These are phyloP conservation scores for Enteromius viviparus DNA, from an alignment of 2,797 vertebrate genomes.

Conservation along the genomic window DNA sequence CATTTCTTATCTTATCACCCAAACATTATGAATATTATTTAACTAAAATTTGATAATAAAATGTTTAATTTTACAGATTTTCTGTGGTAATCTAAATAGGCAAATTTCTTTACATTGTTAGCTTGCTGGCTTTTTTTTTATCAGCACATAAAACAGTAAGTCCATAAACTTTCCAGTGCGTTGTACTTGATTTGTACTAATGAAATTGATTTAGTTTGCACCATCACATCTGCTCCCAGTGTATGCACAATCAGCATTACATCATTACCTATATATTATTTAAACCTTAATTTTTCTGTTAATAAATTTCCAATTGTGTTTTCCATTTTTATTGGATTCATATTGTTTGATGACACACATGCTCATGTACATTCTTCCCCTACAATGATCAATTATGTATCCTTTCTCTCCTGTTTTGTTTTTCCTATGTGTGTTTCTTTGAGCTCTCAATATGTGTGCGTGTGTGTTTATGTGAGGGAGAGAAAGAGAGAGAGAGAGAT, in stretches of 20 bases:
- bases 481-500: conserved; percentile 19
- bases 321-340: conserved; percentile 2
- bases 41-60: not conserved
- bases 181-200: not conserved
- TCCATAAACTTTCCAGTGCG: not conserved
- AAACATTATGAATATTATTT: not conserved
- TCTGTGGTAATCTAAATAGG: not conserved
- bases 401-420: conserved; percentile 17
- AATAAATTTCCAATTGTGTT: not conserved
- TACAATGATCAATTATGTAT: not conserved
- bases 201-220: not conserved
- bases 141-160: not conserved
- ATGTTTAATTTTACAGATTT: not conserved
- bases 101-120: not conserved
- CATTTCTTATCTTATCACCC: not conserved
- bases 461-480: conserved; percentile 14
- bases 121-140: not conserved
- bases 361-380: conserved; percentile 4
- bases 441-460: conserved; percentile 32
- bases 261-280: not conserved
- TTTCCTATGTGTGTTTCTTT: conserved; percentile 34
- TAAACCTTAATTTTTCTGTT: conserved; percentile 3
- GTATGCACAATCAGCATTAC: not conserved
- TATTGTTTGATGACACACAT: conserved; percentile 25
- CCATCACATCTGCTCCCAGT: not conserved